A percentile compares a stretch with the other conserved stretches of the same genome.
Evolutionary conservation across 2,888 invertebrate species (phyloP).

Genomic region (Tenthredo mesomela): DNA sequence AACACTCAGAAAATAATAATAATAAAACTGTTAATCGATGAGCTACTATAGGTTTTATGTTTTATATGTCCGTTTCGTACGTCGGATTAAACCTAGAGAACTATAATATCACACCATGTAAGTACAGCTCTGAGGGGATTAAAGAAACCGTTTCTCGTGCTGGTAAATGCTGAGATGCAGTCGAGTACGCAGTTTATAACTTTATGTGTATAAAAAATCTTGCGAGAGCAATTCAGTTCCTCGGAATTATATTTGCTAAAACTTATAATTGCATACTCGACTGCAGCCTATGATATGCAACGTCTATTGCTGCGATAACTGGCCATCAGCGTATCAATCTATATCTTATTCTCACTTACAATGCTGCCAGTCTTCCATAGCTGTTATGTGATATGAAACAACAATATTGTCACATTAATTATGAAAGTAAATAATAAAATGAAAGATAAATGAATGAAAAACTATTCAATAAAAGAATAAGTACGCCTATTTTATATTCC

Average conservation of each 20-base stretch:
- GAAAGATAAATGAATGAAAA: constrained; percentile 42
- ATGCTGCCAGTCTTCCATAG: constrained; percentile 86
- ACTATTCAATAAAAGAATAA: constrained; percentile 49
- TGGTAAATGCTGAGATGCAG: constrained; percentile 26
- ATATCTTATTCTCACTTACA: constrained; percentile 80
- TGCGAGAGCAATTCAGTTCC: not conserved
- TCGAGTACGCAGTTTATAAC: constrained; percentile 23
- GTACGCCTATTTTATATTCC: constrained; percentile 20
- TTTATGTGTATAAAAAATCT: not conserved
- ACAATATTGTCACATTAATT: constrained; percentile 56
- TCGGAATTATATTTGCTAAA: not conserved
- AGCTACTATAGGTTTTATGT: not conserved
- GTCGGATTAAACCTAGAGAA: constrained; percentile 15
- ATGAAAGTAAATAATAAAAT: constrained; percentile 38
- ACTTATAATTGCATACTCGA: constrained; percentile 45
- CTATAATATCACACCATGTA: constrained; percentile 40
- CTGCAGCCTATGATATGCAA: constrained; percentile 45
- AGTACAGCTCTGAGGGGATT: constrained; percentile 25
- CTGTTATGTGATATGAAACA: constrained; percentile 80
- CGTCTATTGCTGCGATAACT: constrained; percentile 49
- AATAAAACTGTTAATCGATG: constrained; percentile 8
- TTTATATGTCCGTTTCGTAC: not conserved
- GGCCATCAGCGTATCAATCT: constrained; percentile 51
- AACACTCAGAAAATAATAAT: not conserved
- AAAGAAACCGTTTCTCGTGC: constrained; percentile 40